phyloP scores from a whole-genome alignment of 2,113 vertebrate genomes.

The Triplophysa rosa region DNA sequence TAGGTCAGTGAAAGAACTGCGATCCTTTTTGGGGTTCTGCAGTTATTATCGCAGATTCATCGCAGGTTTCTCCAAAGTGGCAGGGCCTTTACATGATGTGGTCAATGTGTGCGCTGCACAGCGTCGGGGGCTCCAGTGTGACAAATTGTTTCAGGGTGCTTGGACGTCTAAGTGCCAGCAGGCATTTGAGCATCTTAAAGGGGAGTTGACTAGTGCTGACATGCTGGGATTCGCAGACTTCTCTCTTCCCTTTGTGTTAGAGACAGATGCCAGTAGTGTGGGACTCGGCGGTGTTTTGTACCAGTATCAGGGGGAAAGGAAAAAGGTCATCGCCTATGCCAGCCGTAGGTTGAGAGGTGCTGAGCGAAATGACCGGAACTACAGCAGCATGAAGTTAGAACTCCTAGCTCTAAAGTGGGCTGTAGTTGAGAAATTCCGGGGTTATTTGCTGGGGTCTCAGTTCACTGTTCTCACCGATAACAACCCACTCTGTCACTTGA shows the following conservation, averaged over 20 bases:
- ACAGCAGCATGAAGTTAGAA: slow-evolving; percentile 22
- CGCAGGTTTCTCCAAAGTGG: background rate
- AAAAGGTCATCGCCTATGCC: background rate
- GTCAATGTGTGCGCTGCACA: no score
- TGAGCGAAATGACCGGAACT: background rate
- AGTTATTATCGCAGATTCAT: slow-evolving; percentile 14
- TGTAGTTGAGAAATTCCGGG: slow-evolving; percentile 18
- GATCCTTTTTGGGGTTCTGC: slow-evolving; percentile 14
- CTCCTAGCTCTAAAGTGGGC: slow-evolving; percentile 40
- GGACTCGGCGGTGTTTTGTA: background rate
- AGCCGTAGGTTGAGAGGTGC: background rate
- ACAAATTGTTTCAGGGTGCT: background rate
- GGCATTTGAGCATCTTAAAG: background rate
- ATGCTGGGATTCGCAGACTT: no score
- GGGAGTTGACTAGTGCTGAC: background rate
- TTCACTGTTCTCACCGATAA: background rate
- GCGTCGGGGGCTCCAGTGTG: no score
- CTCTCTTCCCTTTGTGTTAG: no score
- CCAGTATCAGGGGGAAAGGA: background rate
- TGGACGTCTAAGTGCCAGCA: background rate
- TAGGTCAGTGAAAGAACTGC: background rate
- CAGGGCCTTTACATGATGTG: no score
- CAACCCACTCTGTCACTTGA: no score
- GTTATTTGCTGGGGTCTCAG: background rate
- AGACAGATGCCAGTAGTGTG: background rate